Base-by-base conservation (phyloP, 1,140 invertebrate species). In the Sesamia nonagrioides region DNA sequence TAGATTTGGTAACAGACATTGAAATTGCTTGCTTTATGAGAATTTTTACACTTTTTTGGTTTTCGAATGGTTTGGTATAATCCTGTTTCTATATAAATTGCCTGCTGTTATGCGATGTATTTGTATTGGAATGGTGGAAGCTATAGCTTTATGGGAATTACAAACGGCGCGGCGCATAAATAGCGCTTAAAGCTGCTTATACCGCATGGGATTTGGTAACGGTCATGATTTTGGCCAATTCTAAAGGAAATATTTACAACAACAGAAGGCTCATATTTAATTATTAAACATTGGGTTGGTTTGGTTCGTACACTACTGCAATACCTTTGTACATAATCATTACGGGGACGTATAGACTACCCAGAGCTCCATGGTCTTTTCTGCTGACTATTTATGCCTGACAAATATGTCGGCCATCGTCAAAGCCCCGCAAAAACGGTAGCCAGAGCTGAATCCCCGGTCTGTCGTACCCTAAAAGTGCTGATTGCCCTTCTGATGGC, bases 61-160 rank as follows among this genome's bases (percentile, higher is more conserved):
- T 63, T 40, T 9, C n/a, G 33, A 17, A 63, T 63, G 33, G 60
- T 63, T n/a, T 37, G 37, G 33, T 63, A n/a, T n/a, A 63, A 63
- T 63, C 60, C 60, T 40, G 37, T 40, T 63, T 63, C 60, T 35
- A 40, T 17, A 63, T 40, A 63, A 63, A 63, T 58, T 58, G 54
- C 27, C 13, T 33, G 54, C 21, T 33, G 9, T 58, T 58, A 58
- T 15, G 54, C 27, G 21, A 18, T 13, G 61, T 21, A 48, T 45
- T 68, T 68, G 17, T 68, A 45, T 68, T 15, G 63, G 11, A 68
- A 68, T 27, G 42, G 58, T 33, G 4, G 18, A 18, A 45, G 63
- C 37, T 68, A 68, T 68, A 15, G 63, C 63, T 68, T 68, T 27
- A 48, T 68, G 42, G 4, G 3, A 68, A 40, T 8, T 42, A 68